These are phyloP conservation scores for Amaurobius ferox DNA, from an alignment of 2,888 invertebrate species.

Conservation along the genomic window DNA sequence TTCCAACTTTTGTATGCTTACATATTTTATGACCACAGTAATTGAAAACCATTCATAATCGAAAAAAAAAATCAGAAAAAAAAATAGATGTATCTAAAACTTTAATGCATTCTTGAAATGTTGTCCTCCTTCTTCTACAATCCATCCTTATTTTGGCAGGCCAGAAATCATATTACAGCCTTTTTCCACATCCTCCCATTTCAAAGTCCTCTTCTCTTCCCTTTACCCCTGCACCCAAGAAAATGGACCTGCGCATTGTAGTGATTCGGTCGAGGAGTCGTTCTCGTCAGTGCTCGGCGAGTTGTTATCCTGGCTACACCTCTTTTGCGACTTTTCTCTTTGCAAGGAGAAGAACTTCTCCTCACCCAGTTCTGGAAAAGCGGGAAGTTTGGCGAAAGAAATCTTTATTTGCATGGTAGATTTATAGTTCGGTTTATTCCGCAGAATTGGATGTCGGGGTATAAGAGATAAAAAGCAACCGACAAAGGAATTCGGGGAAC, in stretches of 20 bases:
- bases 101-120: background rate
- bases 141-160: conserved; percentile 8
- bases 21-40: too few species aligned
- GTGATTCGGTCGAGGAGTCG: background rate
- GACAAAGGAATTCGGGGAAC: background rate
- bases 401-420: too few species aligned
- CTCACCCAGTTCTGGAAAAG: too few species aligned
- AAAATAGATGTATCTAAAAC: background rate
- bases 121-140: background rate
- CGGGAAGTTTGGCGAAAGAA: too few species aligned
- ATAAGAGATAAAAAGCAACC: background rate
- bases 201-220: background rate
- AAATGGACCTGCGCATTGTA: conserved; percentile 3
- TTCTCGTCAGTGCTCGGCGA: conserved; percentile 5
- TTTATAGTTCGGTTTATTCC: background rate
- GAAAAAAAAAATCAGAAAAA: too few species aligned
- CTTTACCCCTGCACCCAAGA: background rate
- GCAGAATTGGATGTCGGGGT: background rate
- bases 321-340: background rate
- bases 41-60: too few species aligned
- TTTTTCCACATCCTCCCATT: background rate
- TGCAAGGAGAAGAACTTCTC: background rate
- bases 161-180: background rate
- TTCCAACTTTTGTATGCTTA: too few species aligned
- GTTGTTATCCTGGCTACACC: background rate